A percentile compares a stretch with the other conserved stretches of the same genome.
These are phyloP conservation scores for Phalacrocorax pelagicus DNA, from an alignment of 2,113 vertebrate genomes.

Conservation along the genomic window DNA sequence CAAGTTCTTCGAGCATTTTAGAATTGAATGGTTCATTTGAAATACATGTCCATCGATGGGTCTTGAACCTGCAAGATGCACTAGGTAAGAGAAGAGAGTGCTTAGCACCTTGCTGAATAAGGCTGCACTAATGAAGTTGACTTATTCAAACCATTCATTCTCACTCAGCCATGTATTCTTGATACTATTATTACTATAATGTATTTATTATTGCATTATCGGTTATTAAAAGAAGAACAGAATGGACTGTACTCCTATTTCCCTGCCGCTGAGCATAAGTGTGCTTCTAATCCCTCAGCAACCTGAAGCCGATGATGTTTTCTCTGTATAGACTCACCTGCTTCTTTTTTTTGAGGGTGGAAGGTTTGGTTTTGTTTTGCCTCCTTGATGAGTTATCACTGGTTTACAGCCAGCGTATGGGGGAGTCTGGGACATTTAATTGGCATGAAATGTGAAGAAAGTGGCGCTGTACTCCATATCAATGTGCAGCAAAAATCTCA, in stretches of 20 bases:
- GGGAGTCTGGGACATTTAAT: neutral
- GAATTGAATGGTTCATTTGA: slow-evolving; percentile 11
- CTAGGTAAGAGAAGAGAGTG: neutral
- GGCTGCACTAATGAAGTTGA: neutral
- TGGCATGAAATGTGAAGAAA: neutral
- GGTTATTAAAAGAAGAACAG: neutral
- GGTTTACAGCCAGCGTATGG: neutral
- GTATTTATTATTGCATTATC: neutral
- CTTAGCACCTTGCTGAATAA: neutral
- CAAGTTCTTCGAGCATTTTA: slow-evolving; percentile 2
- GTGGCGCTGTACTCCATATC: neutral
- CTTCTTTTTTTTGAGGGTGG: neutral
- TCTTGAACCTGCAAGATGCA: neutral
- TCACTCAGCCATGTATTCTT: neutral
- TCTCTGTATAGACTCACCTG: neutral
- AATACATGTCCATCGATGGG: neutral
- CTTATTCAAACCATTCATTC: neutral
- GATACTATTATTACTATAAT: neutral
- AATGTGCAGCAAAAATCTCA: neutral
- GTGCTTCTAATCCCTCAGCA: neutral
- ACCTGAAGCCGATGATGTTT: neutral
- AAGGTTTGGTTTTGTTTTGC: neutral
- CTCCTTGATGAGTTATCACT: neutral
- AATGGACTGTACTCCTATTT: neutral
- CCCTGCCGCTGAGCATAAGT: neutral